phyloP scores from a whole-genome alignment of 30 jellyfish, hydroid and myxozoan genomes.

The Phacellophora camtschatica region DNA sequence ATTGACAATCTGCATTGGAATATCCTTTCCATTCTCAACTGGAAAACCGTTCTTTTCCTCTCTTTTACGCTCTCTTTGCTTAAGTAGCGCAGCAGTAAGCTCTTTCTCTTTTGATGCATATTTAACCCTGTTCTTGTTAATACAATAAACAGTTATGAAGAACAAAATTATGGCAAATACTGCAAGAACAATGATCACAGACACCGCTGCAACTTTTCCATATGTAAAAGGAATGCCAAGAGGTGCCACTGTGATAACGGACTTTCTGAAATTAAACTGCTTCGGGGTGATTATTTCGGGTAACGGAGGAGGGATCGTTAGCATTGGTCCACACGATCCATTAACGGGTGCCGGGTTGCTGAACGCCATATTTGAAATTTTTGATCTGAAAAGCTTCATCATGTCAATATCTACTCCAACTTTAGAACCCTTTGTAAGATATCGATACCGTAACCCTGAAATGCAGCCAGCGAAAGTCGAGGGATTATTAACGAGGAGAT shows the following conservation, averaged over 20 bases:
- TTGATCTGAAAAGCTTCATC: neutral
- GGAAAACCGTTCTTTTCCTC: too few species aligned
- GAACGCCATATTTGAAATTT: neutral
- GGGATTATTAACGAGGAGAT: neutral
- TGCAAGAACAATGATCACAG: constrained; percentile 2
- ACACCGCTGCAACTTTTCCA: neutral
- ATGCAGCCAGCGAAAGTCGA: neutral
- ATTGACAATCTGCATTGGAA: too few species aligned
- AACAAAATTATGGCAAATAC: neutral
- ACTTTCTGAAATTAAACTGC: constrained; percentile 10
- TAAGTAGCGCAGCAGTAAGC: too few species aligned
- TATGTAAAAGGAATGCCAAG: neutral
- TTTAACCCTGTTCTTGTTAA: neutral
- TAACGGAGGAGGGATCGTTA: neutral
- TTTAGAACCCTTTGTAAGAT: neutral
- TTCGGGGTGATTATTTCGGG: constrained; percentile 11
- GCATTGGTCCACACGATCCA: neutral
- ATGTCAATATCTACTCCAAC: neutral
- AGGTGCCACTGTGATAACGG: neutral
- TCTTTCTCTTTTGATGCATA: constrained; percentile 5
- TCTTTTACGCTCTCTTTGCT: too few species aligned
- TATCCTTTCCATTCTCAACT: too few species aligned
- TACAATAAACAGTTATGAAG: neutral
- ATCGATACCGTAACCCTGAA: neutral
- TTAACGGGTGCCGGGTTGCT: neutral